Conservation (phyloP, 2,888 invertebrate genomes). For the Yponomeuta plumbellus region DNA sequence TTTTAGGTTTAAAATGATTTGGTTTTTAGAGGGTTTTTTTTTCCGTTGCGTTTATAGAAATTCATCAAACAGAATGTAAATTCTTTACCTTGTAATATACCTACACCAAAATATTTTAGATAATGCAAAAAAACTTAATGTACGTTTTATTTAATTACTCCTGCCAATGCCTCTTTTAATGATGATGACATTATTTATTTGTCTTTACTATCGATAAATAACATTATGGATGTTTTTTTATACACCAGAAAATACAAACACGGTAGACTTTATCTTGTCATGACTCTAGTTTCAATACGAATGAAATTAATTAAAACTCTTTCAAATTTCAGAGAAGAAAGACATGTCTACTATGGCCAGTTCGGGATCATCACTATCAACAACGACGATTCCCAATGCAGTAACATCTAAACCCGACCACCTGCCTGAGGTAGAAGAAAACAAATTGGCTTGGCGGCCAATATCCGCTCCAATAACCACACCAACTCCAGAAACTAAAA, state of each 20-base stretch:
- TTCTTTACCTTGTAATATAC: no score
- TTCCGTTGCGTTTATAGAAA: no score
- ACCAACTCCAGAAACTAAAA: constrained; percentile 37
- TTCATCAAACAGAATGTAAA: no score
- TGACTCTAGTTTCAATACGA: background rate
- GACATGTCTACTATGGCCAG: constrained; percentile 27
- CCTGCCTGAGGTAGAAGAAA: background rate
- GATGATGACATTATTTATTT: background rate
- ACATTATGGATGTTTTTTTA: no score
- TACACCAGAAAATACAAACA: no score
- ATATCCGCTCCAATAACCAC: constrained; percentile 26
- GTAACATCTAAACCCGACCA: background rate
- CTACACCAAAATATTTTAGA: no score
- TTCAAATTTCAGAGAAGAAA: constrained; percentile 51
- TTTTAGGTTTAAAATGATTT: no score
- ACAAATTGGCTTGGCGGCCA: constrained; percentile 8
- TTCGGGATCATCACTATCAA: background rate
- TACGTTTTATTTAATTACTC: no score
- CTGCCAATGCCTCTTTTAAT: no score
- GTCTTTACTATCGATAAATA: background rate
- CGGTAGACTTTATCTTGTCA: background rate
- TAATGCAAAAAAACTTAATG: background rate
- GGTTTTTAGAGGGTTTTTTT: no score
- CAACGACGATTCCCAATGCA: background rate
- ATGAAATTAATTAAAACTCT: background rate